Base-by-base conservation (phyloP, 2,113 vertebrate species). In the Galbula dea region DNA sequence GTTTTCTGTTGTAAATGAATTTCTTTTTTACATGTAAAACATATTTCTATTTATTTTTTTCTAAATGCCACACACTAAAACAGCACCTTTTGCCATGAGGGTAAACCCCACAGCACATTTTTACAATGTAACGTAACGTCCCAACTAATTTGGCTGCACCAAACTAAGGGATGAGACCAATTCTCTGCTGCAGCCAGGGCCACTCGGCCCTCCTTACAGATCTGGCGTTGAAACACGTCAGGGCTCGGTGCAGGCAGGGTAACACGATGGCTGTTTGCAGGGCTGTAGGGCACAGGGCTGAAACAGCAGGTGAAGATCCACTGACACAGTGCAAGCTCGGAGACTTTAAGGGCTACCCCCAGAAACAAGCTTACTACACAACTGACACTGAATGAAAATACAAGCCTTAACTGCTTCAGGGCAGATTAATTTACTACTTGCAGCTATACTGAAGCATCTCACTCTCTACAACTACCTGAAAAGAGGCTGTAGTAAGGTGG, bases 301-400 rank as follows among this genome's bases (percentile, higher is more conserved):
- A n/a, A n/a, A n/a, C n/a, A 74, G 7, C 54, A 90, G 90, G 58
- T 1, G 0, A 45, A 74, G 43, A 69, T 26, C 26, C 37, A 48
- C 7, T 36, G 41, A 49, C 2, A 6, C 36, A 66, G n/a, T 34
- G 83, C 37, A 12, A 78, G 18, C 0, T 0, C 26, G 41, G 0
- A 0, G 52, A 65, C 43, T 86, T 79, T 57, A 65, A 78, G 26
- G 57, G 62, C 36, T 63, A 19, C 59, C 62, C 52, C 45, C n/a
- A 72, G 52, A 89, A 91, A 78, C 34, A 1, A 62, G 34, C 59
- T 77, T 45, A 54, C 30, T 71, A 61, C 1, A 2, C 34, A 66
- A 69, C 65, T 9, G 80, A 55, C 12, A 83, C 0, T 63, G 67
- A 68, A 86, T 72, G 55, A 59, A 76, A 67, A 68, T 6, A 7